Conservation (phyloP, 2,888 invertebrate species). For the Sturmia bella region DNA sequence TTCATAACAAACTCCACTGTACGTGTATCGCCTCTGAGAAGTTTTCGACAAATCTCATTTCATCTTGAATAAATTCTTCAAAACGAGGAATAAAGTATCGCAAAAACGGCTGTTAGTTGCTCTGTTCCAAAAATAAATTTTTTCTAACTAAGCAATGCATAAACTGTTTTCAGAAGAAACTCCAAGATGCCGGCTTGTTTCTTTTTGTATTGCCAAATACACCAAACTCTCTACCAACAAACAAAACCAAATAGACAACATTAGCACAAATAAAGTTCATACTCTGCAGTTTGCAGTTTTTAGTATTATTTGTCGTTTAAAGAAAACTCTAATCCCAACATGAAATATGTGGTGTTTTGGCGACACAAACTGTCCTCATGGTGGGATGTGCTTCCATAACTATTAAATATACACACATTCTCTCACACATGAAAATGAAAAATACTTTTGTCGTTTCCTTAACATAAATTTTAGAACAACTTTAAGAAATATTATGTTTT, state of each 20-base stretch:
- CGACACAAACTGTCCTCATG: constrained; percentile 70
- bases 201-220: constrained; percentile 19
- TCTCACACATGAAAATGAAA: constrained; percentile 14
- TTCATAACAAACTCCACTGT: neutral
- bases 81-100: constrained; percentile 17
- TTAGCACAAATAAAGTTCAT: constrained; percentile 79
- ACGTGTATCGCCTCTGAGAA: neutral
- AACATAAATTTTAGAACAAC: constrained; percentile 45
- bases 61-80: constrained; percentile 49
- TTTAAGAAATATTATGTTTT: constrained; percentile 58
- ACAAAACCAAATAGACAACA: constrained; percentile 74
- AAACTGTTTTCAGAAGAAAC: constrained; percentile 43
- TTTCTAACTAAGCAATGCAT: constrained; percentile 24
- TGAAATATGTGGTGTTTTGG: constrained; percentile 69
- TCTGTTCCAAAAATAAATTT: constrained; percentile 9
- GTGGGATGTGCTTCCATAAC: constrained; percentile 56
- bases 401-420: constrained; percentile 15
- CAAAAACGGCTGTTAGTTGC: neutral
- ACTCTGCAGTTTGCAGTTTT: constrained; percentile 49
- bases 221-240: constrained; percentile 49
- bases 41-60: constrained; percentile 52
- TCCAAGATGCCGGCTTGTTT: constrained; percentile 39
- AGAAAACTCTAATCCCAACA: constrained; percentile 48
- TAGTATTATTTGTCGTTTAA: constrained; percentile 31
- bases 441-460: constrained; percentile 53